A percentile compares a stretch with the other conserved stretches of the same genome.
These are phyloP conservation scores for Calameuta pallipes DNA, from an alignment of 2,888 invertebrate species.

Conservation along the genomic window DNA sequence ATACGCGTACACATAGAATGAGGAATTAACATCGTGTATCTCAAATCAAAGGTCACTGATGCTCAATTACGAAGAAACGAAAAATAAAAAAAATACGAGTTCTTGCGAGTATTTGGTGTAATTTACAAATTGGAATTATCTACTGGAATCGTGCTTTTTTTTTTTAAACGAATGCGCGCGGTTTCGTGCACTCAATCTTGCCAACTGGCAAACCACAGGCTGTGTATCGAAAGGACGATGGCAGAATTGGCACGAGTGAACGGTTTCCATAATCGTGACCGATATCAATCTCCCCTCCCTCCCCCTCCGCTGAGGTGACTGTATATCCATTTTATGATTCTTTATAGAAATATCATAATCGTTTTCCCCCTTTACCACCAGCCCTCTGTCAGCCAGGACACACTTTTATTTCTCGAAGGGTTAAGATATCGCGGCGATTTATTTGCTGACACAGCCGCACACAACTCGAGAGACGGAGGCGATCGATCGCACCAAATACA, in stretches of 20 bases:
- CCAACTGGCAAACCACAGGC: not conserved
- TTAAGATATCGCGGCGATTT: not conserved
- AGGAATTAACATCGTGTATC: not conserved
- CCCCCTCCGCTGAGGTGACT: not conserved
- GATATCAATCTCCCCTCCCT: not conserved
- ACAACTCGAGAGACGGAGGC: not conserved
- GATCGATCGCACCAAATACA: slow-evolving; percentile 13
- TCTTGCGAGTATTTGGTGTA: not conserved
- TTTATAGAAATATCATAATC: too few relatives aligned
- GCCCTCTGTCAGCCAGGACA: too few relatives aligned
- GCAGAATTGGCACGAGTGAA: not conserved
- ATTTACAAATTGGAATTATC: slow-evolving; percentile 14
- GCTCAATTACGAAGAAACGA: not conserved
- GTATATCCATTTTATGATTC: not conserved
- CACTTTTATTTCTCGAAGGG: not conserved
- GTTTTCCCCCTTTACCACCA: too few relatives aligned
- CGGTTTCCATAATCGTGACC: not conserved
- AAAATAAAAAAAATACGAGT: not conserved
- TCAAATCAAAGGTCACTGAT: not conserved
- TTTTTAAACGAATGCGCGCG: not conserved
- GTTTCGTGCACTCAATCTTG: not conserved
- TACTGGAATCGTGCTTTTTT: slow-evolving; percentile 8
- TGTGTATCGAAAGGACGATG: not conserved
- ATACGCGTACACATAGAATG: not conserved
- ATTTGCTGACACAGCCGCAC: not conserved